A percentile compares a stretch with the other conserved stretches of the same genome.
phyloP scores from a whole-genome alignment of 2,113 vertebrate genomes.

The Copsychus sechellarum region DNA sequence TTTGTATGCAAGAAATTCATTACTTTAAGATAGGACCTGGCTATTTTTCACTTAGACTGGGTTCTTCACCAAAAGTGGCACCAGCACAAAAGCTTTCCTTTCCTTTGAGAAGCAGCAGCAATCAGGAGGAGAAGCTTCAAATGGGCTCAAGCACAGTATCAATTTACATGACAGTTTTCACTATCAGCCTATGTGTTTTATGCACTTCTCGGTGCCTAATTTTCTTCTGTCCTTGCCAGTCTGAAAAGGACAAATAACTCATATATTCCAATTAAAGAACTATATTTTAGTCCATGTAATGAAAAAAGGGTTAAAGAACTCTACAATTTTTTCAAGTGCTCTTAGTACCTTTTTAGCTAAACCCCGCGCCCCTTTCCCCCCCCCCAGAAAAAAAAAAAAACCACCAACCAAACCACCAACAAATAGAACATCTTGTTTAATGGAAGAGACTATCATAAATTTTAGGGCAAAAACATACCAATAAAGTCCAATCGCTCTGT shows the following conservation, averaged over 20 bases:
- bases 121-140: neutral
- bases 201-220: neutral
- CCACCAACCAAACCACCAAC: neutral
- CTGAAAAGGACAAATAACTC: neutral
- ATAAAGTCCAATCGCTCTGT: neutral
- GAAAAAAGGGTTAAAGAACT: neutral
- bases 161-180: neutral
- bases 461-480: neutral
- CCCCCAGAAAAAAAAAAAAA: neutral
- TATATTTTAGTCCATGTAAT: neutral
- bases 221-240: neutral
- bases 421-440: neutral
- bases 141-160: neutral
- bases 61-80: neutral
- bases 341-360: neutral
- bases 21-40: neutral
- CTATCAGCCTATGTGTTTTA: neutral
- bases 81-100: neutral
- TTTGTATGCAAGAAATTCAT: neutral
- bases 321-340: neutral
- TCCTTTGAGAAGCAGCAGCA: neutral
- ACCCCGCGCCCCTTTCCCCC: too few relatives aligned
- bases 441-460: neutral
- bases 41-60: neutral
- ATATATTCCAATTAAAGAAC: neutral